Evolutionary conservation across 2,113 vertebrate genomes (phyloP).

Genomic region (zebrafish (Danio rerio)): DNA sequence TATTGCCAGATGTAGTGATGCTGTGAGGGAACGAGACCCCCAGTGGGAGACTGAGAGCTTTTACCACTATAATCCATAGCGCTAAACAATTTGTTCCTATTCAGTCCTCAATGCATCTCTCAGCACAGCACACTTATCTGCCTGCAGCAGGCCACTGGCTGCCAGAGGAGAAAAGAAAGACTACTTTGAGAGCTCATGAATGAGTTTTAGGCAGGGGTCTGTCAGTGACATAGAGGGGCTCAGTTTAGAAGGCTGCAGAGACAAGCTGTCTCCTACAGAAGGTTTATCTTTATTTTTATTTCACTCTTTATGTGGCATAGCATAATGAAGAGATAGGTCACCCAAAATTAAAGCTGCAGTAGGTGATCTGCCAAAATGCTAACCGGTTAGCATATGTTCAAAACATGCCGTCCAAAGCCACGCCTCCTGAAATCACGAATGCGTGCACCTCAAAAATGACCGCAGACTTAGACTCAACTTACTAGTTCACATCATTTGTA

Average conservation of each 20-base stretch:
- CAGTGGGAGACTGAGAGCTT: constrained; percentile 10
- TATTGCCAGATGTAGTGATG: neutral
- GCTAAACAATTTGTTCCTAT: constrained; percentile 49
- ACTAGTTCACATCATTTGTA: too few species aligned
- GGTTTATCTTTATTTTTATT: constrained; percentile 32
- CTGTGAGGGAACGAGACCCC: constrained; percentile 9
- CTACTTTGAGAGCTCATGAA: constrained; percentile 39
- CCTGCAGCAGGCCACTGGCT: constrained; percentile 35
- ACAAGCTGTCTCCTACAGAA: constrained; percentile 49
- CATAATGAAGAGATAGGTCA: too few species aligned
- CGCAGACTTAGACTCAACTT: too few species aligned
- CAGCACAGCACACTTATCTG: constrained; percentile 46
- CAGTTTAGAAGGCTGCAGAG: constrained; percentile 46
- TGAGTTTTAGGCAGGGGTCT: constrained; percentile 39
- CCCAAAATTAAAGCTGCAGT: too few species aligned
- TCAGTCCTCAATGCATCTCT: constrained; percentile 40
- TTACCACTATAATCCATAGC: constrained; percentile 8
- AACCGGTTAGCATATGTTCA: too few species aligned
- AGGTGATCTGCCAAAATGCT: too few species aligned
- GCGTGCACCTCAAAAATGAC: too few species aligned
- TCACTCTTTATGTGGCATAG: constrained; percentile 9
- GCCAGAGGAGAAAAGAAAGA: constrained; percentile 47
- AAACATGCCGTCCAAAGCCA: too few species aligned
- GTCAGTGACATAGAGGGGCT: constrained; percentile 44
- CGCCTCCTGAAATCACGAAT: too few species aligned